Percentiles rank a stretch among this genome's conserved stretches.
These are phyloP conservation scores for Tautogolabrus adspersus DNA, from an alignment of 2,113 vertebrate species.

Conservation along the genomic window DNA sequence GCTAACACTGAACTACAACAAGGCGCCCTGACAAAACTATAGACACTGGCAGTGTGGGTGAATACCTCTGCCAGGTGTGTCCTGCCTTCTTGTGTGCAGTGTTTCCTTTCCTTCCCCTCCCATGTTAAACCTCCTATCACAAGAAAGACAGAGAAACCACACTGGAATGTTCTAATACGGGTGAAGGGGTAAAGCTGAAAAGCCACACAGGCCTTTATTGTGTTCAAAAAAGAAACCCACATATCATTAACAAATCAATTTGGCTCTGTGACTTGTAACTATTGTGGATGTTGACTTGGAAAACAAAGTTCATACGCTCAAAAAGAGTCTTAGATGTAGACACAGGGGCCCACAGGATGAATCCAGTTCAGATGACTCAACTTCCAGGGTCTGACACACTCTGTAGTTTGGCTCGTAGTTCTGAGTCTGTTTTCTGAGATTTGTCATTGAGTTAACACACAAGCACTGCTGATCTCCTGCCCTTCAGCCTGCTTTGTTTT, in stretches of 20 bases:
- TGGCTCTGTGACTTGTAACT: constrained; percentile 50
- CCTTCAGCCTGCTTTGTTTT: neutral
- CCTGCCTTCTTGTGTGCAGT: constrained; percentile 9
- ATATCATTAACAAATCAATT: constrained; percentile 32
- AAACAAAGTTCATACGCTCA: constrained; percentile 34
- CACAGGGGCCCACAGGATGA: constrained; percentile 32
- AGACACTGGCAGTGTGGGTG: constrained; percentile 16
- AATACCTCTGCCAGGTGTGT: constrained; percentile 67
- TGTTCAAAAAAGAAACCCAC: constrained; percentile 18
- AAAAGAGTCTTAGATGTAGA: constrained; percentile 43
- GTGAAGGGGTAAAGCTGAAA: neutral
- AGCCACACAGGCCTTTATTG: constrained; percentile 15
- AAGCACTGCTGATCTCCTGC: neutral
- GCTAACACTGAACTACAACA: neutral
- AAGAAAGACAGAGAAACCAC: constrained; percentile 12
- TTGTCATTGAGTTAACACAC: neutral
- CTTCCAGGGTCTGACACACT: constrained; percentile 45
- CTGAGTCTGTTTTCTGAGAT: constrained; percentile 32
- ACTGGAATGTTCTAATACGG: constrained; percentile 16
- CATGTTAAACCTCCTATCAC: constrained; percentile 4
- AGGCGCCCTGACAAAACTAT: neutral
- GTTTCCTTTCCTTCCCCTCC: constrained; percentile 16
- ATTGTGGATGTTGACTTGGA: constrained; percentile 51
- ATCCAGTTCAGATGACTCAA: constrained; percentile 57
- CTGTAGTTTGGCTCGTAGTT: constrained; percentile 34